These are phyloP conservation scores for Cuculus canorus DNA, from an alignment of 2,797 vertebrate species.

Conservation along the genomic window DNA sequence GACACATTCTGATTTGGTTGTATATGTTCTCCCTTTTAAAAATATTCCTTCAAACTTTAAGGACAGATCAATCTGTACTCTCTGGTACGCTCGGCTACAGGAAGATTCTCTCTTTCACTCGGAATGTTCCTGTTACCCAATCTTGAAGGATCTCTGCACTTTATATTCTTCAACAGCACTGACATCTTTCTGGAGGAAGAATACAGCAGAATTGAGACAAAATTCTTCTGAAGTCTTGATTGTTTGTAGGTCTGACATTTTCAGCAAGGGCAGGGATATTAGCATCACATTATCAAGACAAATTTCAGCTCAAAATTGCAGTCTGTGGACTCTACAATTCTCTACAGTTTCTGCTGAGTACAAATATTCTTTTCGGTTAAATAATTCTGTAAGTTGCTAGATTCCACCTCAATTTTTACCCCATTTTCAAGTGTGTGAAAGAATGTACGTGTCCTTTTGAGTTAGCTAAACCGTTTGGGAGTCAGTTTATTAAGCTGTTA, in stretches of 20 bases:
- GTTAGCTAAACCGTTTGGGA: not conserved
- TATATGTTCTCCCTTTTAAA: not conserved
- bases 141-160: not conserved
- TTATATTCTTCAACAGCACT: not conserved
- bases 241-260: not conserved
- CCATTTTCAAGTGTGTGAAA: not conserved
- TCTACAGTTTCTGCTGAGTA: not conserved
- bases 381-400: not conserved
- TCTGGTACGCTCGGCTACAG: not conserved
- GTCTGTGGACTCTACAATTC: not conserved
- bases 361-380: slow-evolving; percentile 1
- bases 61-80: not conserved
- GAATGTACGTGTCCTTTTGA: not conserved
- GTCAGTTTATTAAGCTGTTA: slow-evolving; percentile 35
- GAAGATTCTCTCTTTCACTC: not conserved
- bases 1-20: not conserved
- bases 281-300: slow-evolving; percentile 5
- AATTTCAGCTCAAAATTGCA: slow-evolving; percentile 1
- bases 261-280: not conserved
- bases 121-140: not conserved
- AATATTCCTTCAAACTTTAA: not conserved
- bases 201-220: not conserved
- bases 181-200: not conserved
- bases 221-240: not conserved
- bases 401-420: not conserved